These are phyloP conservation scores for Ferdinandea cuprea DNA, from an alignment of 2,888 invertebrate genomes.

Conservation along the genomic window DNA sequence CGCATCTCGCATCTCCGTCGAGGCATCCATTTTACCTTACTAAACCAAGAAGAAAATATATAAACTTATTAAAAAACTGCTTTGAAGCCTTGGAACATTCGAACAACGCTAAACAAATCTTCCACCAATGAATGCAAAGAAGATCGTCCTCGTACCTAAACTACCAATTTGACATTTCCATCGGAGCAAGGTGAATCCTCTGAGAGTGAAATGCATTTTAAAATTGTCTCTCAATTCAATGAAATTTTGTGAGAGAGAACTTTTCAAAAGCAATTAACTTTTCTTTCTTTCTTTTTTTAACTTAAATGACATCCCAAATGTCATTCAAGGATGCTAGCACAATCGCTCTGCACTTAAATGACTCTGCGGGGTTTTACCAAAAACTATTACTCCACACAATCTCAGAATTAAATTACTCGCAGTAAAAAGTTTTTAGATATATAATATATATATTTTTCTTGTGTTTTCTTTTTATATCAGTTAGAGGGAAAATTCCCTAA, in stretches of 20 bases:
- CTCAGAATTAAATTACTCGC: not conserved
- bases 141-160: too few relatives aligned
- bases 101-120: too few relatives aligned
- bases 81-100: too few relatives aligned
- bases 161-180: slow-evolving; percentile 5
- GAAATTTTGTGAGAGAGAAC: slow-evolving; percentile 42
- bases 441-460: too few relatives aligned
- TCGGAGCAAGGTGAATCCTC: slow-evolving; percentile 7
- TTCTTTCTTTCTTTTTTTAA: too few relatives aligned
- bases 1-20: too few relatives aligned
- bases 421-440: too few relatives aligned
- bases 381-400: slow-evolving; percentile 27
- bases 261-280: slow-evolving; percentile 60
- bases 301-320: slow-evolving; percentile 58
- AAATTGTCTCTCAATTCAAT: slow-evolving; percentile 14
- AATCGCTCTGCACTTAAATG: slow-evolving; percentile 27
- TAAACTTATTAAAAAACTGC: too few relatives aligned
- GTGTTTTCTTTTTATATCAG: slow-evolving; percentile 8
- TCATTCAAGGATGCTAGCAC: slow-evolving; percentile 40
- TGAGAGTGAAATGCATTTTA: not conserved
- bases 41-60: too few relatives aligned
- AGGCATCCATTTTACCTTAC: too few relatives aligned
- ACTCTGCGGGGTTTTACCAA: slow-evolving; percentile 12
- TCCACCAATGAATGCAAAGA: too few relatives aligned
- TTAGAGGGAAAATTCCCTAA: slow-evolving; percentile 39